Conservation (phyloP, 2,888 invertebrate species). For the Alitta virens region DNA sequence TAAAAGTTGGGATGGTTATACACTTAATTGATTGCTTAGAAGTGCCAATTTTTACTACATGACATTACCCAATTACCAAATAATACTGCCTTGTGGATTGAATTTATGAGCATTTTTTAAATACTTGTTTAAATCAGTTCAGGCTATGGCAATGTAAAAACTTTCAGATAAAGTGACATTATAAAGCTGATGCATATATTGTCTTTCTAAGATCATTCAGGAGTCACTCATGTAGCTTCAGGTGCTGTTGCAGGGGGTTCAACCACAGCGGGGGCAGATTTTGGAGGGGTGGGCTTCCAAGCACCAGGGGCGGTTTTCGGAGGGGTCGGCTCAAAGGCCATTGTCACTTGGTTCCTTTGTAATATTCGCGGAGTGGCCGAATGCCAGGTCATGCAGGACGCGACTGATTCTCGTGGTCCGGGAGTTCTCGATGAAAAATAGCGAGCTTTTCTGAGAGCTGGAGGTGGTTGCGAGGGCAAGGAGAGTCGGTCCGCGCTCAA, state of each 20-base stretch:
- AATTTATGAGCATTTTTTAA: too few relatives aligned
- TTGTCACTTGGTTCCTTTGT: neutral
- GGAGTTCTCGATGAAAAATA: neutral
- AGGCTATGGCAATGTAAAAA: too few relatives aligned
- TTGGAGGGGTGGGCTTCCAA: neutral
- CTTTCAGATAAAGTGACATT: too few relatives aligned
- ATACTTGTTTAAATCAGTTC: too few relatives aligned
- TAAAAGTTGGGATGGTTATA: too few relatives aligned
- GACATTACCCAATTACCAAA: too few relatives aligned
- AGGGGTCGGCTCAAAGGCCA: neutral
- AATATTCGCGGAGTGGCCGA: neutral
- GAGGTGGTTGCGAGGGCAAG: neutral
- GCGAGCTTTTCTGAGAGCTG: neutral
- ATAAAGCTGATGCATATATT: too few relatives aligned
- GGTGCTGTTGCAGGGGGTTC: neutral
- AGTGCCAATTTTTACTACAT: too few relatives aligned
- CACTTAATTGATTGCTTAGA: too few relatives aligned
- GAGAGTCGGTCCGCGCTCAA: slow-evolving; percentile 7
- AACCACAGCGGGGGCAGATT: neutral
- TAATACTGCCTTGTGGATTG: too few relatives aligned
- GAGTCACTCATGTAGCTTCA: too few relatives aligned
- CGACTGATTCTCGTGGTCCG: neutral
- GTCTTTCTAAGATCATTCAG: too few relatives aligned
- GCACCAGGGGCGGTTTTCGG: neutral
- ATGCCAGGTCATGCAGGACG: neutral